Evolutionary conservation across 2,113 vertebrate species (phyloP).

Genomic region (Balaeniceps rex): DNA sequence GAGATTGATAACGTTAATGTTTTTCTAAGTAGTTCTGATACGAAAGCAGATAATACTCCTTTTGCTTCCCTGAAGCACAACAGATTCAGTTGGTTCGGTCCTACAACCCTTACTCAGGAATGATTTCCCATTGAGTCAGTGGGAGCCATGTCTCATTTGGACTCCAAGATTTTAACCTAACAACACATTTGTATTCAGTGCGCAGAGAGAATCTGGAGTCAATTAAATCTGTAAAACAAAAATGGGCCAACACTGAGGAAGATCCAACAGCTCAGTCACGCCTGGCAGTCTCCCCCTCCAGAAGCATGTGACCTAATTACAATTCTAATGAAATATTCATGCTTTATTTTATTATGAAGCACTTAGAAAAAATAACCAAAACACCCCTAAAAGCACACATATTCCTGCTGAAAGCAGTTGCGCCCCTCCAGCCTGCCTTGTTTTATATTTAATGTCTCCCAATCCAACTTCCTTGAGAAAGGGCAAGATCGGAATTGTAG

Average conservation of each 20-base stretch:
- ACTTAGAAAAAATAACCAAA: neutral
- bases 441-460: neutral
- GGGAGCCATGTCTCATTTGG: neutral
- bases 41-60: neutral
- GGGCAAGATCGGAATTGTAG: neutral
- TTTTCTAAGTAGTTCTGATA: neutral
- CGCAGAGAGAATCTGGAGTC: neutral
- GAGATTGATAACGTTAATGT: neutral
- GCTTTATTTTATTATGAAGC: neutral
- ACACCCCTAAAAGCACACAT: neutral
- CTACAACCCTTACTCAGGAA: neutral
- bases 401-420: neutral
- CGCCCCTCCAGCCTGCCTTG: neutral
- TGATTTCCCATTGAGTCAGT: neutral
- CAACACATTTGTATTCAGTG: neutral
- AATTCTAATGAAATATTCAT: neutral
- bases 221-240: constrained; percentile 33
- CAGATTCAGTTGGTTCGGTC: neutral
- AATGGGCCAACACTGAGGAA: neutral
- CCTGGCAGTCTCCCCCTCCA: neutral
- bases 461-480: neutral
- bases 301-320: neutral
- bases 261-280: constrained; percentile 8
- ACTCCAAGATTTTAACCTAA: neutral
- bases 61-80: neutral